Base-by-base conservation (phyloP, 2,888 invertebrate genomes). In the Iphiclides podalirius region DNA sequence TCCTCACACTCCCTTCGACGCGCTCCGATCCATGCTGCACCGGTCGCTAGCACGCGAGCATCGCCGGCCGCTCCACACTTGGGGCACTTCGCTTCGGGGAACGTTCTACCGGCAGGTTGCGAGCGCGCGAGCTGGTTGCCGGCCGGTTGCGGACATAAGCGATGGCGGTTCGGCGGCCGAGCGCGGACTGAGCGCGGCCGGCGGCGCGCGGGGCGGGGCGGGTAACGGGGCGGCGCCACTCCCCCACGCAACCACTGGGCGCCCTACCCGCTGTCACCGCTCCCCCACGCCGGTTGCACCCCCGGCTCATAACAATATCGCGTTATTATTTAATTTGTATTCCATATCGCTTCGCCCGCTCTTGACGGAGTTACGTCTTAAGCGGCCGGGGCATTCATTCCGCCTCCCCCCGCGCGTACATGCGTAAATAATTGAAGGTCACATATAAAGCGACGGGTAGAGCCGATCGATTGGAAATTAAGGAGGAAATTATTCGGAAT, bases 191-290 rank as follows among this genome's bases (percentile, higher is more conserved):
- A 82, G 67, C 74, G 75, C 70, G 74, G 70, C 64, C 72, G 68
- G 69, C 70, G n/a, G 74, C 66, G 74, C 57, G 54, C 52, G 61
- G 61, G 60, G 61, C 60, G 60, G 69, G 69, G 66, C 65, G 61
- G 51, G 45, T 58, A 44, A 52, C 42, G 57, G 58, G 59, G 61
- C 60, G 59, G 65, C 58, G 67, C 69, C 61, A 67, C 73, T 66
- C 70, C 74, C 78, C 70, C 66, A 60, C 61, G 60, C 80, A 70
- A 64, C 79, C n/a, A n/a, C n/a, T n/a, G n/a, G n/a, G n/a, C 82
- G 75, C 70, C 62, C 75, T 72, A 70, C 83, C 84, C 80, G 82
- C 84, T 79, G 81, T 75, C 77, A n/a, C n/a, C n/a, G n/a, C 67
- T n/a, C 59, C 65, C 67, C 73, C 71, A 63, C 71, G 66, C 61